Evolutionary conservation across 2,888 invertebrate genomes (phyloP).

Genomic region (Drosophila phalerata): DNA sequence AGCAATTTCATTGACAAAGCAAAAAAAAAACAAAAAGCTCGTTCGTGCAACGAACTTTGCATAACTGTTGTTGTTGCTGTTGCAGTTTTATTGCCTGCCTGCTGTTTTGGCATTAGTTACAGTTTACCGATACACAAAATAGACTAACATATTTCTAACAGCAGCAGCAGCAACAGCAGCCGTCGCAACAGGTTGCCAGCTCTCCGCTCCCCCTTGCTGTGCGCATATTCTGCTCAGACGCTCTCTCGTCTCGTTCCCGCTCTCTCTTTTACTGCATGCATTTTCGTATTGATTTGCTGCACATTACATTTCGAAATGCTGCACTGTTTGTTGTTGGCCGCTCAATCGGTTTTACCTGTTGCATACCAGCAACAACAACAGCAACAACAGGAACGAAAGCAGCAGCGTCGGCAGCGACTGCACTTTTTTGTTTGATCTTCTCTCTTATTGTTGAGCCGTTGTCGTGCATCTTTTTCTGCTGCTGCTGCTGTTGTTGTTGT

Average conservation of each 20-base stretch:
- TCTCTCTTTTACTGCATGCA: constrained; percentile 26
- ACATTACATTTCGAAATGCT: constrained; percentile 65
- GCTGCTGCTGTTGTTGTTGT: constrained; percentile 33
- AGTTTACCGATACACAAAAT: constrained; percentile 74
- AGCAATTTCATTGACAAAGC: constrained; percentile 76
- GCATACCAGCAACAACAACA: constrained; percentile 37
- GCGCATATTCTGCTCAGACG: background rate
- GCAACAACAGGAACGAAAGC: constrained; percentile 32
- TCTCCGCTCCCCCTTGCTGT: constrained; percentile 17
- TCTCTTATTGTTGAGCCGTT: constrained; percentile 78
- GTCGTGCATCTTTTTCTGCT: constrained; percentile 78
- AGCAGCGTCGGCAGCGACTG: constrained; percentile 68
- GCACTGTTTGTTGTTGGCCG: constrained; percentile 62
- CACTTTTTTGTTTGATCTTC: constrained; percentile 80
- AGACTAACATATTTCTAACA: constrained; percentile 77
- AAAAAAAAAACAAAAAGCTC: constrained; percentile 46
- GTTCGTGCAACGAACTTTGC: constrained; percentile 73
- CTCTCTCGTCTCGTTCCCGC: constrained; percentile 21
- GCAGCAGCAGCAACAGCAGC: constrained; percentile 55
- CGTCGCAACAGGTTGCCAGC: constrained; percentile 72
- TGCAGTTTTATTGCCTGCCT: constrained; percentile 33
- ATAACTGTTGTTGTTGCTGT: constrained; percentile 50
- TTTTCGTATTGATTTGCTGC: constrained; percentile 66
- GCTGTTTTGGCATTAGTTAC: constrained; percentile 75
- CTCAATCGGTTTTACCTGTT: constrained; percentile 74